phyloP scores from a whole-genome alignment of 2,113 vertebrate species.

The Platycercus adscitus region DNA sequence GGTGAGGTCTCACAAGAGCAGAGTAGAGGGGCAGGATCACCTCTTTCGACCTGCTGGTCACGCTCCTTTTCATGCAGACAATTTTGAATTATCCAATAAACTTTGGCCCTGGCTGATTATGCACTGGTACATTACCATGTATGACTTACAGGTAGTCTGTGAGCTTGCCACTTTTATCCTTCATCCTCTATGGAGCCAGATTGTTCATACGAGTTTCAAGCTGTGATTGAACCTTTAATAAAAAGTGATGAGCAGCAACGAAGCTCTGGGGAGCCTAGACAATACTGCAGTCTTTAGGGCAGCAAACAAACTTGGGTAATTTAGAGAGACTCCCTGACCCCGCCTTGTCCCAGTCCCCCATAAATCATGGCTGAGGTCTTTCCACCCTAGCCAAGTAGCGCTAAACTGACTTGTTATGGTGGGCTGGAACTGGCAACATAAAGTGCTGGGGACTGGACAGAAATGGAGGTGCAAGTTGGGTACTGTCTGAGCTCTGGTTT shows the following conservation, averaged over 20 bases:
- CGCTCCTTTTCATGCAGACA: too few species aligned
- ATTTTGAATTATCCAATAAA: background rate
- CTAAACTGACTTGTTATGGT: accelerated
- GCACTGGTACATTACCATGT: background rate
- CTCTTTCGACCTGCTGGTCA: too few species aligned
- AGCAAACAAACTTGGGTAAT: background rate
- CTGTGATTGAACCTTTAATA: background rate
- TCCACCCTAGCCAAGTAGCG: background rate
- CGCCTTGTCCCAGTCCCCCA: background rate
- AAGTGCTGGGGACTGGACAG: background rate
- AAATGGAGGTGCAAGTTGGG: background rate
- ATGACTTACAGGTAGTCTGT: background rate
- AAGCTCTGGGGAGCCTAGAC: background rate
- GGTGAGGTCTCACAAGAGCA: too few species aligned
- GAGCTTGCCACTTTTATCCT: background rate
- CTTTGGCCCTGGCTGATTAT: background rate
- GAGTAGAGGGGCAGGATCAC: too few species aligned
- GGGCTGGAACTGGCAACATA: background rate
- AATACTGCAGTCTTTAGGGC: background rate
- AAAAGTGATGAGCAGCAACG: background rate
- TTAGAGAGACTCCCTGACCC: background rate
- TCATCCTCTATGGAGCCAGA: background rate
- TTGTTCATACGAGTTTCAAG: background rate
- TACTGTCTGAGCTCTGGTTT: background rate
- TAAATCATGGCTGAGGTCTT: background rate